These are phyloP conservation scores for Ctenochaetus hawaiiensis DNA, from an alignment of 2,797 vertebrate genomes.

Conservation along the genomic window DNA sequence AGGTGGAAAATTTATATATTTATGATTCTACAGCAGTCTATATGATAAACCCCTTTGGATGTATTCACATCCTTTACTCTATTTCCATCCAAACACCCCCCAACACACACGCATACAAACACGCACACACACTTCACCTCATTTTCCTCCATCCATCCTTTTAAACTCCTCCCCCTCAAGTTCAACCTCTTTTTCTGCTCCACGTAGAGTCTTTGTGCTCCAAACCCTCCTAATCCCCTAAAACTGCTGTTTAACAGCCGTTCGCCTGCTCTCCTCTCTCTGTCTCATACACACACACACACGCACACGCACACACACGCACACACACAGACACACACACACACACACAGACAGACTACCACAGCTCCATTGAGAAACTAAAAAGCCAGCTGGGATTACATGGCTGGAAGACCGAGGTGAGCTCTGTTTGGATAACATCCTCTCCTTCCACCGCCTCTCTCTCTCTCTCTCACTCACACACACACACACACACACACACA, in stretches of 20 bases:
- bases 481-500: conserved; percentile 43
- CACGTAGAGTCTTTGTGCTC: conserved; percentile 82
- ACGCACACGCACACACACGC: neutral
- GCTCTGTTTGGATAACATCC: conserved; percentile 79
- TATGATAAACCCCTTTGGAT: conserved; percentile 23
- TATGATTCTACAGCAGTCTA: neutral
- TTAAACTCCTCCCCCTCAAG: conserved; percentile 62
- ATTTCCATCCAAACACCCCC: conserved; percentile 40
- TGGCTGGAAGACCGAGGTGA: conserved; percentile 70
- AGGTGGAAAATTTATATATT: no score
- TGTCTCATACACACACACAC: conserved; percentile 2
- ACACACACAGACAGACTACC: conserved; percentile 27
- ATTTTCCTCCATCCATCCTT: conserved; percentile 42
- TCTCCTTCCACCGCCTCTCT: conserved; percentile 34
- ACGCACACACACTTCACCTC: conserved; percentile 34
- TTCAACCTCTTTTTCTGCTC: conserved; percentile 71
- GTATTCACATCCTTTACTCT: conserved; percentile 29
- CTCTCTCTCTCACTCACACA: conserved; percentile 10
- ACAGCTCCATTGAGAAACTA: conserved; percentile 74
- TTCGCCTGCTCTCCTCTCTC: conserved; percentile 71
- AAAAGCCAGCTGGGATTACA: conserved; percentile 79
- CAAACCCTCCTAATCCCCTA: conserved; percentile 84
- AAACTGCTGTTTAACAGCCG: conserved; percentile 86
- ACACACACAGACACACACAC: conserved; percentile 15
- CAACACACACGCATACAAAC: conserved; percentile 26